phyloP scores from a whole-genome alignment of 2,888 invertebrate genomes.

The Laspeyria flexula region DNA sequence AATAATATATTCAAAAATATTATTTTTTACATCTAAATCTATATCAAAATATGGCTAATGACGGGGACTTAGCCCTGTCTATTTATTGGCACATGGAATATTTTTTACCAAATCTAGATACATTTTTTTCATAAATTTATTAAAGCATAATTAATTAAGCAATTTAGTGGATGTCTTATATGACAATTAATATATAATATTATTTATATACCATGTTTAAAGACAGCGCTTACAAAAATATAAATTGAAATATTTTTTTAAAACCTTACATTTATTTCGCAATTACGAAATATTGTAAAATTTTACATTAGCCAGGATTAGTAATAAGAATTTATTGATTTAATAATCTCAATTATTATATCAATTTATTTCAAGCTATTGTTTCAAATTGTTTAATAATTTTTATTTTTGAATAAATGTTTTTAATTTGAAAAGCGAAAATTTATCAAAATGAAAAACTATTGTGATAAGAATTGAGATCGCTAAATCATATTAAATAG shows the following conservation, averaged over 20 bases:
- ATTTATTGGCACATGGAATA: conserved; percentile 80
- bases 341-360: conserved; percentile 38
- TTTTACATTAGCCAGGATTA: conserved; percentile 47
- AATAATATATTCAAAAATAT: conserved; percentile 70
- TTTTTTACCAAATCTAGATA: conserved; percentile 55
- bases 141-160: conserved; percentile 61
- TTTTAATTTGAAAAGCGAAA: not conserved
- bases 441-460: not conserved
- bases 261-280: conserved; percentile 75
- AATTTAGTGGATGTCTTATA: conserved; percentile 63
- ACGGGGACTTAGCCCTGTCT: conserved; percentile 62
- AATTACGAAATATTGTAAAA: conserved; percentile 77
- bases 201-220: conserved; percentile 78
- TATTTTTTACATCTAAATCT: conserved; percentile 74
- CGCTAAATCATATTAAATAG: conserved; percentile 39
- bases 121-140: conserved; percentile 42
- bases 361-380: conserved; percentile 1
- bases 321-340: conserved; percentile 22
- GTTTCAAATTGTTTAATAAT: not conserved
- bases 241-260: conserved; percentile 38
- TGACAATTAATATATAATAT: conserved; percentile 79
- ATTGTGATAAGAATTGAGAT: conserved; percentile 30
- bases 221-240: conserved; percentile 55
- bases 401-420: not conserved
- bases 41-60: conserved; percentile 82